A percentile compares a stretch with the other conserved stretches of the same genome.
Conservation (phyloP, 2,888 invertebrate genomes). For the Ochropleura leucogaster region DNA sequence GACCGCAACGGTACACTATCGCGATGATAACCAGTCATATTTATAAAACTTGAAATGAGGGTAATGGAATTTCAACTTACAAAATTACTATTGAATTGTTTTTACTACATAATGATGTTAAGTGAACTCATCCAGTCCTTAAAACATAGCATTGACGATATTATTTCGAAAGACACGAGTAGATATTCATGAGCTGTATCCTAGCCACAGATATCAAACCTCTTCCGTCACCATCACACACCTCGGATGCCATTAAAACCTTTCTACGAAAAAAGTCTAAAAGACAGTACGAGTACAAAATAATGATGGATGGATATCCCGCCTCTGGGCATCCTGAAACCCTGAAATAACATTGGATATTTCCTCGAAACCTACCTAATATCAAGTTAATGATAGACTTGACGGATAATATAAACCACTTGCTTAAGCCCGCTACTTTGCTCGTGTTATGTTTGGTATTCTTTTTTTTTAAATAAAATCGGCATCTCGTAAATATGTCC, state of each 20-base stretch:
- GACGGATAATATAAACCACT: neutral
- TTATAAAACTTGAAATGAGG: neutral
- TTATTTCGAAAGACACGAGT: neutral
- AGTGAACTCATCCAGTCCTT: neutral
- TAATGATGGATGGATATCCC: slow-evolving; percentile 4
- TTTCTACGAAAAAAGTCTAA: neutral
- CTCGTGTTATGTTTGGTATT: neutral
- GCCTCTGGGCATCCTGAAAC: neutral
- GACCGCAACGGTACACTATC: slow-evolving; percentile 4
- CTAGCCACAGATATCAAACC: neutral
- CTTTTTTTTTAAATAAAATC: neutral
- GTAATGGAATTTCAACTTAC: slow-evolving; percentile 1
- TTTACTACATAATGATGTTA: neutral
- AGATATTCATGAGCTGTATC: neutral
- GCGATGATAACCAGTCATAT: neutral
- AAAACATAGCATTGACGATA: neutral
- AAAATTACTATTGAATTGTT: neutral
- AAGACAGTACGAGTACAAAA: neutral
- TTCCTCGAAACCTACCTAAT: neutral
- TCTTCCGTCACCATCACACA: neutral
- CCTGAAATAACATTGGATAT: slow-evolving; percentile 1
- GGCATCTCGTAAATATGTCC: neutral
- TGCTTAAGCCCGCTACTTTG: neutral
- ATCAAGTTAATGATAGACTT: neutral
- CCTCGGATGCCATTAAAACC: neutral